These are phyloP conservation scores for Nebria ingens DNA, from an alignment of 1,140 invertebrate genomes.

Conservation along the genomic window DNA sequence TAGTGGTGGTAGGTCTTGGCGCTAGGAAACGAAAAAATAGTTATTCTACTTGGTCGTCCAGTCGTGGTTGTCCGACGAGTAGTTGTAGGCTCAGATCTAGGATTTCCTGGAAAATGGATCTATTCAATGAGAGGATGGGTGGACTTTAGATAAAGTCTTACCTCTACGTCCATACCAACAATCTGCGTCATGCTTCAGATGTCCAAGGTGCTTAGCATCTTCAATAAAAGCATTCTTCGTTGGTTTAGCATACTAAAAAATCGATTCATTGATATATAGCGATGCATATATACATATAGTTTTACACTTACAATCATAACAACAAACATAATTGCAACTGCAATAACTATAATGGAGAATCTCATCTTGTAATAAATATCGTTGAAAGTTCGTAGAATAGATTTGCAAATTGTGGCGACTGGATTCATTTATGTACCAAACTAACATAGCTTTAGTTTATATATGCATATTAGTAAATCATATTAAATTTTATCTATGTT, in stretches of 20 bases:
- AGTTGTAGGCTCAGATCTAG: too few species aligned
- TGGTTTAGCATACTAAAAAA: neutral
- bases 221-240: neutral
- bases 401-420: neutral
- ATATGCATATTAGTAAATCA: neutral
- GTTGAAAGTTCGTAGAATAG: neutral
- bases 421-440: neutral
- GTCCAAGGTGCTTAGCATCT: neutral
- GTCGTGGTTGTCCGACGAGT: too few species aligned
- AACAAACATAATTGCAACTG: neutral
- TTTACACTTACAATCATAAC: neutral
- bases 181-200: neutral
- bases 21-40: neutral
- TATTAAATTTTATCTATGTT: neutral
- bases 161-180: neutral
- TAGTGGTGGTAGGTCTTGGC: neutral
- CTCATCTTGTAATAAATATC: neutral
- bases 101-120: too few species aligned
- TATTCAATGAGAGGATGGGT: too few species aligned
- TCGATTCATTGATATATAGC: too few species aligned
- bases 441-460: neutral
- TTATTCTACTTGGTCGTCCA: too few species aligned
- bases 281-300: too few species aligned
- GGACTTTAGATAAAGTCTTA: too few species aligned
- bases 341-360: neutral